Conservation (phyloP, 2,113 vertebrate species). For the Girardinichthys multiradiatus region DNA sequence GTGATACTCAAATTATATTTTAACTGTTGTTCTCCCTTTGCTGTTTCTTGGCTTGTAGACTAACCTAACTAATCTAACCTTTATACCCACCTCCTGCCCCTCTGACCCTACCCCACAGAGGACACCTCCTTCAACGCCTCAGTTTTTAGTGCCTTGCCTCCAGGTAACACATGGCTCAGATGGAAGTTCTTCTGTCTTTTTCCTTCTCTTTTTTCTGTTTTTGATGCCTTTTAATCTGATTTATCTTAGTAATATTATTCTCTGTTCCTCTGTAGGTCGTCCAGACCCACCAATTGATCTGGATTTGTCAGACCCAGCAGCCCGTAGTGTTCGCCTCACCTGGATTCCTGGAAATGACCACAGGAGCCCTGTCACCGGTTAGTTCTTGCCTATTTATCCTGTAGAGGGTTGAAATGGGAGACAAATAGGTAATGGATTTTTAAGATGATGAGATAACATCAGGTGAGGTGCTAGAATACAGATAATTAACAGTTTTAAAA, state of each 20-base stretch:
- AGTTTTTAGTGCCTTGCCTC: conserved; percentile 78
- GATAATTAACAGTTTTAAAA: too few relatives aligned
- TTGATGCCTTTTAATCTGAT: neutral
- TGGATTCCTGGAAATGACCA: conserved; percentile 94
- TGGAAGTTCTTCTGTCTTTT: conserved; percentile 8
- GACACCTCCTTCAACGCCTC: conserved; percentile 76
- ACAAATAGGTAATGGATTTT: too few relatives aligned
- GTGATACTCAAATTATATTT: conserved; percentile 15
- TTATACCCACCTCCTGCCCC: conserved; percentile 60
- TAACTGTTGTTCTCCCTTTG: conserved; percentile 30
- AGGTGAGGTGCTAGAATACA: too few relatives aligned
- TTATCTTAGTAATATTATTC: neutral
- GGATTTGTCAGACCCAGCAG: conserved; percentile 88
- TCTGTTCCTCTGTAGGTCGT: conserved; percentile 76
- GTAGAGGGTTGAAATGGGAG: neutral
- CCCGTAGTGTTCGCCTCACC: conserved; percentile 89
- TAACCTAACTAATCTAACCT: conserved; percentile 74
- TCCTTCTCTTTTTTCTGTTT: neutral
- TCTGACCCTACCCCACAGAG: conserved; percentile 72
- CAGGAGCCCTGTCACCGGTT: conserved; percentile 92
- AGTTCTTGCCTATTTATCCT: neutral
- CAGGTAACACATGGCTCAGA: conserved; percentile 75
- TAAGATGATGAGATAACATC: too few relatives aligned
- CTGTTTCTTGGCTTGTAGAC: conserved; percentile 51
- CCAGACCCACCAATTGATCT: conserved; percentile 90